Evolutionary conservation across 2,888 invertebrate species (phyloP).

Genomic region (Philereme transversata): DNA sequence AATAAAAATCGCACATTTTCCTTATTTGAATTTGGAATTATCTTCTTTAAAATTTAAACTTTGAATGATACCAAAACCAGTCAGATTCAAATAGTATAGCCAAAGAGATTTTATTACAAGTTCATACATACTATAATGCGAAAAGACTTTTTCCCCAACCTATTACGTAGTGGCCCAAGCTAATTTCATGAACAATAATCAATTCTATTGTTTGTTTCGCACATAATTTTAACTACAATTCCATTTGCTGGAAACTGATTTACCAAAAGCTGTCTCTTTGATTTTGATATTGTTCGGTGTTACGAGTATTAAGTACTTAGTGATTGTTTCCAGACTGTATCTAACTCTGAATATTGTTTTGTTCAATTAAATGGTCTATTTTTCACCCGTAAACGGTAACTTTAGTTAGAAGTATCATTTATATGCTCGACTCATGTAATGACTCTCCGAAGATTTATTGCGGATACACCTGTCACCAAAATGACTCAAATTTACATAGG

Average conservation of each 20-base stretch:
- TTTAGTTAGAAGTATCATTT: too few species aligned
- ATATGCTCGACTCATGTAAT: slow-evolving; percentile 1
- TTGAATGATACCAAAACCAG: too few species aligned
- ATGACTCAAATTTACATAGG: slow-evolving; percentile 35
- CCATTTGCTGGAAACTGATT: not conserved
- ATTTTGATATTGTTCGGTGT: not conserved
- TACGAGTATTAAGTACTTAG: not conserved
- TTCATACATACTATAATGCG: too few species aligned
- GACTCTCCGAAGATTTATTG: slow-evolving; percentile 44
- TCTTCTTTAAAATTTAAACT: too few species aligned
- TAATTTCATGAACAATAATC: slow-evolving; percentile 7
- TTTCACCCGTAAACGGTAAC: too few species aligned
- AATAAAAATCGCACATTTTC: too few species aligned
- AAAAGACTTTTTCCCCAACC: too few species aligned
- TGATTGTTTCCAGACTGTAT: not conserved
- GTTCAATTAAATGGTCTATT: not conserved
- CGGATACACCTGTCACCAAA: slow-evolving; percentile 44
- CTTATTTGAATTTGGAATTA: too few species aligned
- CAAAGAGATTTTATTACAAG: too few species aligned
- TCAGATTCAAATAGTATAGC: too few species aligned
- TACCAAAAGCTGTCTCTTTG: slow-evolving; percentile 14
- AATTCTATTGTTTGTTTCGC: slow-evolving; percentile 8
- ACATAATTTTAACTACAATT: slow-evolving; percentile 2
- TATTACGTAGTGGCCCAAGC: slow-evolving; percentile 3
- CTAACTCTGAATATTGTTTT: not conserved